Evolutionary conservation across 1,140 invertebrate genomes (phyloP), one percentile per base, ranked within the genome.

Genomic region (Dreissena polymorpha): DNA sequence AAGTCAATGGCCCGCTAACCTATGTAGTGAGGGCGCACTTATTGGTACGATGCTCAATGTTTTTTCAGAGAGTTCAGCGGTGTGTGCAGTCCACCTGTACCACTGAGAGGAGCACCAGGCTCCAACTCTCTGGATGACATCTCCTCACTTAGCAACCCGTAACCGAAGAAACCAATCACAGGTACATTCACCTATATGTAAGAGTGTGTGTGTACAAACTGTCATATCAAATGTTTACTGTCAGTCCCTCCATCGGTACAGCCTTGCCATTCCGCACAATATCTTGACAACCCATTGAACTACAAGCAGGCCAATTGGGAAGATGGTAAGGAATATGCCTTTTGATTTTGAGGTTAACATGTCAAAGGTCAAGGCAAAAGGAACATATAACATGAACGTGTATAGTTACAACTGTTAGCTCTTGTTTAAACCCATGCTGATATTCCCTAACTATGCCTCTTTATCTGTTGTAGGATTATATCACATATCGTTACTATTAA

Each of bases 11-110:
- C n/a, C n/a, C n/a, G n/a, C n/a, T n/a, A n/a, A n/a, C n/a, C n/a
- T n/a, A n/a, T n/a, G n/a, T n/a, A n/a, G n/a, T n/a, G n/a, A n/a
- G n/a, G n/a, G n/a, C n/a, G n/a, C n/a, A n/a, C n/a, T n/a, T n/a
- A 39, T 39, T 39, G 2, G 39, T 39, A 39, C 8, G 8, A 39
- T 39, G 39, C 57, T 49, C 10, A 5, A 0, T 39, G 70, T 23
- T 70, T 60, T 74, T 83, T 14, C 82, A 91, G 91, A 65, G 91
- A 92, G 81, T 92, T 90, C 90, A 90, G 89, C 76, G 88, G 90
- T 65, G 91, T 90, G 23, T 91, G 91, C 72, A 92, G 91, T 85
- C 92, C 92, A 27, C 92, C 92, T 70, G 87, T 89, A 39, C 57
- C 57, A 18, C 85, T 91, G 51, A 88, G 88, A 1, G 82, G 85